Conservation (phyloP, 2,888 invertebrate genomes). For the Heliconius erato region DNA sequence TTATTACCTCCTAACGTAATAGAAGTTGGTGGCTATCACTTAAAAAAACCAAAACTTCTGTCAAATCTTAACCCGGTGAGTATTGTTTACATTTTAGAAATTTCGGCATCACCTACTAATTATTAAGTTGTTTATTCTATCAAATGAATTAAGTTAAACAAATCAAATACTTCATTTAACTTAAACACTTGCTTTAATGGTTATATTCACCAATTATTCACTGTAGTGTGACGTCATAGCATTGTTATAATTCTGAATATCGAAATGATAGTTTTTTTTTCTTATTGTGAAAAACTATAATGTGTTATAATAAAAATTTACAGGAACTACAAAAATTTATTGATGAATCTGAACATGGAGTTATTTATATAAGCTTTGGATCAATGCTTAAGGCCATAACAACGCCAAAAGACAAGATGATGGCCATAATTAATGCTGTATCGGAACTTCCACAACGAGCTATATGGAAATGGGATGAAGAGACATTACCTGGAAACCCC, state of each 20-base stretch:
- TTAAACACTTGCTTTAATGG: too few species aligned
- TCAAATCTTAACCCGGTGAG: conserved; percentile 58
- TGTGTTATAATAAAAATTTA: not conserved
- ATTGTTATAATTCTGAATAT: not conserved
- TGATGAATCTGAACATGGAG: conserved; percentile 87
- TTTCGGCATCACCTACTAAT: not conserved
- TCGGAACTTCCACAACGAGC: conserved; percentile 87
- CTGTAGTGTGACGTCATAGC: too few species aligned
- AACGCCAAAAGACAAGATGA: conserved; percentile 85
- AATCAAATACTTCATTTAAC: too few species aligned
- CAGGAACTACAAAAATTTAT: conserved; percentile 88
- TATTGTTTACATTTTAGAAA: not conserved
- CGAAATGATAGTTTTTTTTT: not conserved
- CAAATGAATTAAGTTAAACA: not conserved
- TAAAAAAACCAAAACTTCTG: conserved; percentile 71
- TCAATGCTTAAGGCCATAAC: conserved; percentile 89
- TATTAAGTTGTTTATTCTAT: not conserved
- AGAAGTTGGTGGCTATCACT: conserved; percentile 87
- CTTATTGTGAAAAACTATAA: not conserved
- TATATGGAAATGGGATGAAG: conserved; percentile 91
- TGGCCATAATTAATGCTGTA: conserved; percentile 87
- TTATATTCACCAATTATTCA: too few species aligned
- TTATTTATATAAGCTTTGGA: conserved; percentile 91
- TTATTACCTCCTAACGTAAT: conserved; percentile 84
- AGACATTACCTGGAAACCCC: conserved; percentile 82